phyloP scores from a whole-genome alignment of 2,797 vertebrate genomes.

The Eurystomus glaucurus region DNA sequence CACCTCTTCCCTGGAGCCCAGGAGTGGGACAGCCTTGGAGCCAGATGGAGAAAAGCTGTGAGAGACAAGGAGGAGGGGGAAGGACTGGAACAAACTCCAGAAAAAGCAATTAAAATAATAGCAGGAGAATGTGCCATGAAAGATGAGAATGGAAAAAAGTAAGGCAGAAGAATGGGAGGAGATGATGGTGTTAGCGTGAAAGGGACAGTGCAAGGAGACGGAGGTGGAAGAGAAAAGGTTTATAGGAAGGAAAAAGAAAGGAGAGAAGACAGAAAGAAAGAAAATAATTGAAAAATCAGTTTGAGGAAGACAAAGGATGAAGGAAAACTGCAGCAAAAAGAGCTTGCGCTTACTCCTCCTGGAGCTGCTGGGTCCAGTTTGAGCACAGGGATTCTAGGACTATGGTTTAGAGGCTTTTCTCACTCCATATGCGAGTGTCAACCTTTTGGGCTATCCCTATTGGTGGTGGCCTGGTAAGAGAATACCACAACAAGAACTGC shows the following conservation, averaged over 20 bases:
- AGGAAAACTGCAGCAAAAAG: not conserved
- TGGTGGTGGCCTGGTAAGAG: not conserved
- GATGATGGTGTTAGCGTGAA: not conserved
- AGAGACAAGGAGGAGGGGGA: not conserved
- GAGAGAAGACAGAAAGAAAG: not conserved
- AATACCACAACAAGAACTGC: not conserved
- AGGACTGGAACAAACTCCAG: not conserved
- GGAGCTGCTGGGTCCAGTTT: not conserved
- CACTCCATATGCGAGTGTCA: rapidly evolving
- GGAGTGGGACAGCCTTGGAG: not conserved
- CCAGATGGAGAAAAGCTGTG: not conserved
- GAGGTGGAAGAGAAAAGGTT: not conserved
- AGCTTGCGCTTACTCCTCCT: not conserved
- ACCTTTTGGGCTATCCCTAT: not conserved
- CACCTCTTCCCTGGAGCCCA: not conserved
- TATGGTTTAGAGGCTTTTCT: not conserved
- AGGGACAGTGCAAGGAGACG: rapidly evolving
- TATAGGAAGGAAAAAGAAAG: not conserved
- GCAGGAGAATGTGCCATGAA: not conserved
- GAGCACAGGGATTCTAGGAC: not conserved
- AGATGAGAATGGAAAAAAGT: not conserved
- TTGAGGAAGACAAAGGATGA: not conserved
- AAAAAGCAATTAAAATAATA: not conserved
- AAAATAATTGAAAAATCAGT: not conserved
- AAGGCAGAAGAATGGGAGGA: not conserved